These are phyloP conservation scores for Rapana venosa DNA, from an alignment of 2,888 invertebrate species.

Conservation along the genomic window DNA sequence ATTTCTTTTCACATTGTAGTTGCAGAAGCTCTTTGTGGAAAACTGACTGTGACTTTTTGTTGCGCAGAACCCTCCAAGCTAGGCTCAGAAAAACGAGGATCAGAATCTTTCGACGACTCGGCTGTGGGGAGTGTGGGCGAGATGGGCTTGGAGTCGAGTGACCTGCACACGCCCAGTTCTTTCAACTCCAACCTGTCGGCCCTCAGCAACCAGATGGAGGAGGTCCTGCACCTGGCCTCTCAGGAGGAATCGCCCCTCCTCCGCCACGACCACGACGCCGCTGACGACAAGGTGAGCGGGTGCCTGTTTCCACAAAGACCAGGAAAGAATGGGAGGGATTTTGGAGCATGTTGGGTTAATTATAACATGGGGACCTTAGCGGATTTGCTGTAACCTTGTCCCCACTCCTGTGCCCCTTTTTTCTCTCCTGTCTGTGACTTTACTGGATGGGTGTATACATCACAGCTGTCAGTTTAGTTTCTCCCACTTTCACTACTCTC, in stretches of 20 bases:
- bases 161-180: slow-evolving; percentile 39
- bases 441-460: too few relatives aligned
- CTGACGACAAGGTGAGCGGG: slow-evolving; percentile 6
- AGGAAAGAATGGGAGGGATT: too few relatives aligned
- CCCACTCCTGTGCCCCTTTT: too few relatives aligned
- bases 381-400: too few relatives aligned
- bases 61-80: background rate
- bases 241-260: background rate
- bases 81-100: slow-evolving; percentile 22
- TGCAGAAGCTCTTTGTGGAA: too few relatives aligned
- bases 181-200: slow-evolving; percentile 50
- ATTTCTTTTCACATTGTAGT: too few relatives aligned
- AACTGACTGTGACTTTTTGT: background rate
- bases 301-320: too few relatives aligned
- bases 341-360: too few relatives aligned
- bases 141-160: slow-evolving; percentile 12
- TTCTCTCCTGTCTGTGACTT: too few relatives aligned
- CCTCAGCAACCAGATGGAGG: slow-evolving; percentile 50
- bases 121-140: slow-evolving; percentile 19
- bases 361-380: too few relatives aligned
- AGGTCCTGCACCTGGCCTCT: slow-evolving; percentile 25
- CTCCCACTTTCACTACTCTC: too few relatives aligned
- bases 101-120: slow-evolving; percentile 36
- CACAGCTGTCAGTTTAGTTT: too few relatives aligned
- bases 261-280: background rate